Conservation (phyloP, 1,140 invertebrate genomes). For the Rhopalosiphum maidis region DNA sequence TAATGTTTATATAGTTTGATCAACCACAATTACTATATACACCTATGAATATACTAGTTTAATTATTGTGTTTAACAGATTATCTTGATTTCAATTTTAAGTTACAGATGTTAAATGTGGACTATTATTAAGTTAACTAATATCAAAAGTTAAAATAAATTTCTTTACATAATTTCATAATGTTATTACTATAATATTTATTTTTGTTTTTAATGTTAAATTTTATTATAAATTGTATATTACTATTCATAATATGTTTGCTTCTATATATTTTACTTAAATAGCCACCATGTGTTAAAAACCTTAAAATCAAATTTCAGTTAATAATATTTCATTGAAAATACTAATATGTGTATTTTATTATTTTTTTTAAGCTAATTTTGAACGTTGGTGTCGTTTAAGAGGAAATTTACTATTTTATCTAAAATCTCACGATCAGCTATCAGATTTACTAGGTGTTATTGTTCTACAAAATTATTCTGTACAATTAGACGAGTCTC, state of each 20-base stretch:
- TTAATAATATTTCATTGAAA: conserved; percentile 36
- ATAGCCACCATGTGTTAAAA: neutral
- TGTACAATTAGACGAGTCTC: conserved; percentile 73
- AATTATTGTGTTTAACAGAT: neutral
- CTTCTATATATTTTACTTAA: neutral
- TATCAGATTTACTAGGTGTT: conserved; percentile 85
- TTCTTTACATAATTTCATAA: neutral
- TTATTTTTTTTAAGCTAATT: conserved; percentile 71
- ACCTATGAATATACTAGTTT: neutral
- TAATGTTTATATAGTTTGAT: neutral
- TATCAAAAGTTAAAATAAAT: neutral
- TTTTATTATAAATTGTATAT: neutral
- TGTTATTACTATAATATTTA: neutral
- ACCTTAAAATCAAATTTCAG: neutral
- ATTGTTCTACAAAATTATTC: conserved; percentile 87
- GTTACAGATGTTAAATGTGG: neutral
- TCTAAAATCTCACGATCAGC: conserved; percentile 87
- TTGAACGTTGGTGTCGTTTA: conserved; percentile 88
- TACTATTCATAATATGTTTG: neutral
- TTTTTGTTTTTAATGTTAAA: neutral
- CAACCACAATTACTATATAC: neutral
- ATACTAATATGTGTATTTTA: conserved; percentile 28
- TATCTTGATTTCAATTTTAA: neutral
- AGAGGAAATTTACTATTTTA: conserved; percentile 94
- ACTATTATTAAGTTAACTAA: neutral